Evolutionary conservation across 2,888 invertebrate species (phyloP).

Genomic region (Erannis defoliaria): DNA sequence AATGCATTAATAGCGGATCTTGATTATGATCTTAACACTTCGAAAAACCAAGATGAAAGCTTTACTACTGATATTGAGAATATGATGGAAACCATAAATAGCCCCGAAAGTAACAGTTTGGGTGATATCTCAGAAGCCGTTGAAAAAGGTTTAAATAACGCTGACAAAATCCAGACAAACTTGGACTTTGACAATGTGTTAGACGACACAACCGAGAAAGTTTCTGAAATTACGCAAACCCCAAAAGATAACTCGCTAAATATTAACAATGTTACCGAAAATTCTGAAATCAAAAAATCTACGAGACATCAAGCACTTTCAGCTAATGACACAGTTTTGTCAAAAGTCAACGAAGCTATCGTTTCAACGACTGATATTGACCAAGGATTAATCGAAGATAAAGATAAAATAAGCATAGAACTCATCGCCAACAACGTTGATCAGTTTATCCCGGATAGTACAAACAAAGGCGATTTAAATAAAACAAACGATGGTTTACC

Average conservation of each 20-base stretch:
- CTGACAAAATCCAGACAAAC: conserved; percentile 27
- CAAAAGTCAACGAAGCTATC: conserved; percentile 52
- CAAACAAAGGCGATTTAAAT: conserved; percentile 53
- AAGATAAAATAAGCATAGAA: conserved; percentile 20
- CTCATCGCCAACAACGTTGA: conserved; percentile 43
- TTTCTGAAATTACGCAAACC: no score
- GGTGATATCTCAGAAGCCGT: conserved; percentile 52
- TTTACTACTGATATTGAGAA: conserved; percentile 68
- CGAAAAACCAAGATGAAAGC: conserved; percentile 57
- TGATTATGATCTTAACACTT: conserved; percentile 65
- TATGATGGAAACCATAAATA: conserved; percentile 61
- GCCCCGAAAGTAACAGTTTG: conserved; percentile 49
- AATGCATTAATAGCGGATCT: conserved; percentile 74
- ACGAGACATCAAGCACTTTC: not conserved
- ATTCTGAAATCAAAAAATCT: conserved; percentile 7
- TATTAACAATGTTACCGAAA: not conserved
- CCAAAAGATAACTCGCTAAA: not conserved
- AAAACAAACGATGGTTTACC: conserved; percentile 55
- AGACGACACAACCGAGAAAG: not conserved
- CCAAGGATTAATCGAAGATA: conserved; percentile 38
- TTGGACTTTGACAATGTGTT: not conserved
- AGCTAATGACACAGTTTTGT: conserved; percentile 2
- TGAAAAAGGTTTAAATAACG: conserved; percentile 48
- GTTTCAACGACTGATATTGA: conserved; percentile 65
- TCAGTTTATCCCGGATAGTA: conserved; percentile 71